phyloP scores from a whole-genome alignment of 1,140 invertebrate genomes.

The Lithobius niger region DNA sequence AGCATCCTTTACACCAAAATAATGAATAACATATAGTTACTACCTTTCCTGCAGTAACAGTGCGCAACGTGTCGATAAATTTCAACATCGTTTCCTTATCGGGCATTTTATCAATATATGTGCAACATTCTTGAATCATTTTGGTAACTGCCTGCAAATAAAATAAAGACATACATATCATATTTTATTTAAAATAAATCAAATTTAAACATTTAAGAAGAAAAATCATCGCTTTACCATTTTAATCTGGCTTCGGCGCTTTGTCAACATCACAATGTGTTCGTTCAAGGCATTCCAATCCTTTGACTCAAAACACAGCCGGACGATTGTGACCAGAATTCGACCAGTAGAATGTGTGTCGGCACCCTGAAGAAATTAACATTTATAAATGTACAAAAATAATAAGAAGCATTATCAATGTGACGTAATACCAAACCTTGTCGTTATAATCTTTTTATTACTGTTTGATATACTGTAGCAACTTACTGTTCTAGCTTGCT shows the following conservation, averaged over 20 bases:
- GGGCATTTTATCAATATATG: conserved; percentile 86
- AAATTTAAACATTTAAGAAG: conserved; percentile 2
- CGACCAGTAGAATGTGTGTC: conserved; percentile 90
- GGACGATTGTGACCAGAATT: conserved; percentile 85
- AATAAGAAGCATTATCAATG: neutral
- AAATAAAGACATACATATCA: conserved; percentile 9
- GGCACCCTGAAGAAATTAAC: conserved; percentile 60
- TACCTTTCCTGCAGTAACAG: conserved; percentile 93
- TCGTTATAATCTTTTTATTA: neutral
- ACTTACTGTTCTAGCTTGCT: conserved; percentile 84
- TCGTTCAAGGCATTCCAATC: conserved; percentile 91
- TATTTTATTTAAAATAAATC: conserved; percentile 10
- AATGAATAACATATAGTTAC: no score
- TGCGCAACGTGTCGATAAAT: conserved; percentile 87
- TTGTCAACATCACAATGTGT: conserved; percentile 79
- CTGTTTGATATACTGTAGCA: no score
- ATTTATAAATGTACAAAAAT: neutral
- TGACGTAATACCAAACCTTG: neutral
- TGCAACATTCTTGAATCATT: conserved; percentile 96
- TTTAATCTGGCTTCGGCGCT: conserved; percentile 91
- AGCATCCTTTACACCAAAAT: no score
- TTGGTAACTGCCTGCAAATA: conserved; percentile 67
- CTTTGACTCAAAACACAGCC: conserved; percentile 84
- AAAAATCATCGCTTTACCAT: conserved; percentile 48
- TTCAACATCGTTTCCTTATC: conserved; percentile 82